Base-by-base conservation (phyloP, 2,888 invertebrate species). In the Elaeidobius kamerunicus region DNA sequence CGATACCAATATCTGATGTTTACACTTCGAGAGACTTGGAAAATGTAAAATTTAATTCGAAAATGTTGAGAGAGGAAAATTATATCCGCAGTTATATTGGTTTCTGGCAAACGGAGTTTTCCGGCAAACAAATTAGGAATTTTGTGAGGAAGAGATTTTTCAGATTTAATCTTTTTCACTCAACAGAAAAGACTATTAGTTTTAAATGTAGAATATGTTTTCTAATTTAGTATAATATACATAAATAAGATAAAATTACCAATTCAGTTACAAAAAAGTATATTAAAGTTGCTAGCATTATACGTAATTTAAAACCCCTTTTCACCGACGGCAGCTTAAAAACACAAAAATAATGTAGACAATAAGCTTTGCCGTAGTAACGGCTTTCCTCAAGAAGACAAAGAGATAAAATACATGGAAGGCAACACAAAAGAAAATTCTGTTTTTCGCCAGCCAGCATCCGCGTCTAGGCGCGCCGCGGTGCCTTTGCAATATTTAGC, bases 1-100 rank as follows among this genome's bases (percentile, higher is more conserved):
- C 64, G 63, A 64, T 66, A 66, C 64, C 61, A 61, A 65, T 64
- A 64, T 57, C 62, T 63, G 61, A 65, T 67, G 65, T 67, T 68
- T 67, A 67, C 66, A 67, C 66, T 64, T 55, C 65, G 64, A 57
- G 61, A 62, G 61, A 58, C 61, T 51, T 56, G 59, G 46, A 52
- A 60, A 64, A 65, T 63, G 60, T 57, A 56, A 64, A 65, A 66
- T 67, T 66, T 60, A 66, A 67, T 67, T 64, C 60, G 54, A 52
- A 59, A 63, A 62, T 60, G 58, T 55, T 60, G 36, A 3, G 17
- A 43, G 17, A 45, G 45, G 46, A 30, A 40, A 52, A 46, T 52
- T 52, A 52, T 19, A 42, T 49, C 35, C 34, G 42, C 49, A 19
- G 42, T 34, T 17, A 32, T n/a, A 14, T 40, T 40, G 47, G 47